These are phyloP conservation scores for Xyrichtys novacula DNA, from an alignment of 2,797 vertebrate species.

Conservation along the genomic window DNA sequence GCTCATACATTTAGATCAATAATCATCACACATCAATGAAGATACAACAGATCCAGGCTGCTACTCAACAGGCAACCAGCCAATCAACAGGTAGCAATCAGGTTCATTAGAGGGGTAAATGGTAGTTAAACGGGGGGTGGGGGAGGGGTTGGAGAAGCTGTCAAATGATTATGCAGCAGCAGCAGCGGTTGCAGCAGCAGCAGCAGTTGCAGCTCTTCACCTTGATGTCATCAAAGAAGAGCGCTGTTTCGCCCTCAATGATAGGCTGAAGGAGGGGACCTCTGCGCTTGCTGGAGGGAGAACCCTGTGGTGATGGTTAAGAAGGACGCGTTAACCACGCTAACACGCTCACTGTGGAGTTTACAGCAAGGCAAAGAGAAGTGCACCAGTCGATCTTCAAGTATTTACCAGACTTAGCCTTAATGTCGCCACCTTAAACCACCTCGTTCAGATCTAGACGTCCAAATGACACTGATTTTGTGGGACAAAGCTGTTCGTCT, in stretches of 20 bases:
- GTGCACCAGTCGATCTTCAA: no score
- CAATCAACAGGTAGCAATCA: conserved; percentile 80
- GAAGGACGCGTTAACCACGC: conserved; percentile 83
- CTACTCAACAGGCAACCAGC: conserved; percentile 70
- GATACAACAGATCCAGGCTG: conserved; percentile 46
- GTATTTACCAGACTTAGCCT: neutral
- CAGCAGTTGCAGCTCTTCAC: conserved; percentile 89
- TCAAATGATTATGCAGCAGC: conserved; percentile 79
- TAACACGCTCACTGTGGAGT: conserved; percentile 22
- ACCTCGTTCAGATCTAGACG: neutral
- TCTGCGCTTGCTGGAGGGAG: conserved; percentile 99
- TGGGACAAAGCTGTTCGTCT: no score
- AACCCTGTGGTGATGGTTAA: conserved; percentile 93
- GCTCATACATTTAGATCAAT: conserved; percentile 10
- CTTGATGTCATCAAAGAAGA: conserved; percentile 99
- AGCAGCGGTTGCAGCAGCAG: conserved; percentile 84
- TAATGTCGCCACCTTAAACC: neutral
- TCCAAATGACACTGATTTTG: neutral
- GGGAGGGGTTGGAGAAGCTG: conserved; percentile 29
- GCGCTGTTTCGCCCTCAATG: conserved; percentile 98
- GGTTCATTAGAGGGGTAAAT: conserved; percentile 57
- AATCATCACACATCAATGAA: conserved; percentile 23
- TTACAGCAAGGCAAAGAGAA: conserved; percentile 10
- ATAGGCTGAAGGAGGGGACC: conserved; percentile 98
- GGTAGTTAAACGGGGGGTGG: conserved; percentile 33